These are phyloP conservation scores for Synanthedon vespiformis DNA, from an alignment of 2,888 invertebrate genomes.

Conservation along the genomic window DNA sequence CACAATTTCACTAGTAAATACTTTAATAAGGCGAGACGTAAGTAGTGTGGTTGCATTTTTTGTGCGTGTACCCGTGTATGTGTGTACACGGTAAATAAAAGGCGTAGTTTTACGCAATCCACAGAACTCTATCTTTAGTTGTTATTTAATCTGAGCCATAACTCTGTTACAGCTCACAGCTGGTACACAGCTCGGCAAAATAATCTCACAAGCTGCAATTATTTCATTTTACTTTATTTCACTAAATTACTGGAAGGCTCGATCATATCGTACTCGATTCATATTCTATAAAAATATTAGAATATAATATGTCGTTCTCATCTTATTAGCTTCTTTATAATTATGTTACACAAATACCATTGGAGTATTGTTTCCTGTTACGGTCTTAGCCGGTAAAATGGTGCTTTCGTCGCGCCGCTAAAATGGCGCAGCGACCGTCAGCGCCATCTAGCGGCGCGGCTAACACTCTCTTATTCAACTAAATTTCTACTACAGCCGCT, in stretches of 20 bases:
- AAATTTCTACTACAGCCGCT: constrained; percentile 41
- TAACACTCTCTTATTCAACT: constrained; percentile 14
- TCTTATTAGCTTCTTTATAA: constrained; percentile 44
- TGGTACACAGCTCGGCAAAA: constrained; percentile 62
- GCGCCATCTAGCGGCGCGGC: too few species aligned
- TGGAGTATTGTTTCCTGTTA: constrained; percentile 55
- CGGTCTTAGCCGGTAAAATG: constrained; percentile 21
- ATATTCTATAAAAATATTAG: constrained; percentile 71
- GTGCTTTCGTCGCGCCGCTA: too few species aligned
- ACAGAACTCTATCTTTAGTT: too few species aligned
- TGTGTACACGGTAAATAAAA: too few species aligned
- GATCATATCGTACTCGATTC: constrained; percentile 62
- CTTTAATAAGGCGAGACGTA: too few species aligned
- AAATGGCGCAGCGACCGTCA: too few species aligned
- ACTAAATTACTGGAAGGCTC: constrained; percentile 70
- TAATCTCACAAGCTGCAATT: constrained; percentile 52
- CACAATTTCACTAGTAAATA: too few species aligned
- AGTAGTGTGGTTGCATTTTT: too few species aligned
- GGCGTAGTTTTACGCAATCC: too few species aligned
- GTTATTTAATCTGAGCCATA: too few species aligned
- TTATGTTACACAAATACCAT: constrained; percentile 46
- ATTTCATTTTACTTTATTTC: constrained; percentile 34
- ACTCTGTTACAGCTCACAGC: constrained; percentile 8
- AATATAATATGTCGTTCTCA: constrained; percentile 51
- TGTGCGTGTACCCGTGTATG: too few species aligned